Conservation (phyloP, 2,113 vertebrate species). For the Dromiciops gliroides region DNA sequence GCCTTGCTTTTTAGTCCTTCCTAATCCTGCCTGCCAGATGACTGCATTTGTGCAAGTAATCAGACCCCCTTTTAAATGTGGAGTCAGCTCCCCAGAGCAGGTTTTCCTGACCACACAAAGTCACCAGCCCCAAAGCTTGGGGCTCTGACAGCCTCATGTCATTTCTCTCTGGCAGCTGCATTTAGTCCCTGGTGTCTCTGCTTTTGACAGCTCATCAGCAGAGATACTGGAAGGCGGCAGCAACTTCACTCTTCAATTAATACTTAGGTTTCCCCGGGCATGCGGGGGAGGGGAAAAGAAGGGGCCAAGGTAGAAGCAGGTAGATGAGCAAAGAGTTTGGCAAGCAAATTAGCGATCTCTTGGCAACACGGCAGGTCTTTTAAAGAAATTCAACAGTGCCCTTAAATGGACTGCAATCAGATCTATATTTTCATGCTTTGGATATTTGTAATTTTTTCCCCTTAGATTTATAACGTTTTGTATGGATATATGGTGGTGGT, state of each 20-base stretch:
- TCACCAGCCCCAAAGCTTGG: neutral
- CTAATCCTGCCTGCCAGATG: neutral
- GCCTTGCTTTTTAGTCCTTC: neutral
- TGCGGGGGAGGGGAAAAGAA: neutral
- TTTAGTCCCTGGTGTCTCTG: conserved; percentile 29
- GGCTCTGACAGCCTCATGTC: conserved; percentile 3
- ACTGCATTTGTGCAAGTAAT: neutral
- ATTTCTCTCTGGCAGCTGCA: neutral
- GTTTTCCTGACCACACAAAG: neutral
- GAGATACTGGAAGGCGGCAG: conserved; percentile 27
- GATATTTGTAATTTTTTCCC: neutral
- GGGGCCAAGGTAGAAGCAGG: neutral
- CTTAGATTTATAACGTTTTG: neutral
- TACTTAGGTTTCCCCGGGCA: conserved; percentile 15
- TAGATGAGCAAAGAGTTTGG: conserved; percentile 12
- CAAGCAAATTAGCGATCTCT: conserved; percentile 1
- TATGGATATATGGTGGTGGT: neutral
- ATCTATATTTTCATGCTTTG: neutral
- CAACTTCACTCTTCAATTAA: conserved; percentile 44
- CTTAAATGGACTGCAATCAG: neutral
- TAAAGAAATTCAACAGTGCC: neutral
- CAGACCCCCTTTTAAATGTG: neutral
- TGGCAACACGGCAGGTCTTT: neutral
- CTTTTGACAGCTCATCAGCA: conserved; percentile 52
- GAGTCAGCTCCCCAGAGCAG: neutral